Percentiles rank a stretch among this genome's conserved stretches.
phyloP scores from a whole-genome alignment of 2,113 vertebrate genomes.

The Poecile atricapillus region DNA sequence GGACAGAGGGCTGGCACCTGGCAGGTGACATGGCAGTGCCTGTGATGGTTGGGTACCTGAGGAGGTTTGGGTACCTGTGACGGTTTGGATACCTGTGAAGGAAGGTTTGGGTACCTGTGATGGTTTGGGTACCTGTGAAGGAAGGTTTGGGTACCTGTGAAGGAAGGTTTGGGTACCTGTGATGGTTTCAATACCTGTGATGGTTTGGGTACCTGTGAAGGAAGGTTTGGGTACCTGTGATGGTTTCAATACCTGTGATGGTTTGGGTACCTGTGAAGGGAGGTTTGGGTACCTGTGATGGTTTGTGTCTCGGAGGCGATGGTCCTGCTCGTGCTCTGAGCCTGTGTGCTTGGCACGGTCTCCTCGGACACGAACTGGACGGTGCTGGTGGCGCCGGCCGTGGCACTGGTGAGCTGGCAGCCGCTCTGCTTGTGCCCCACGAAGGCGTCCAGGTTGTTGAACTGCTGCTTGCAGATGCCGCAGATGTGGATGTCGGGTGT shows the following conservation, averaged over 20 bases:
- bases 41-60: not conserved
- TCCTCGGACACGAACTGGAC: slow-evolving; percentile 78
- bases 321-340: slow-evolving; percentile 59
- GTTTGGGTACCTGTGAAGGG: slow-evolving; percentile 21
- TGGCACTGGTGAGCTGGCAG: slow-evolving; percentile 77
- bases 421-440: slow-evolving; percentile 91
- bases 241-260: accelerated
- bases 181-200: too few relatives aligned
- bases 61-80: not conserved
- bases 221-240: too few relatives aligned
- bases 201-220: too few relatives aligned
- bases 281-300: too few relatives aligned
- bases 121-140: not conserved
- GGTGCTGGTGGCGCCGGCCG: slow-evolving; percentile 60
- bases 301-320: slow-evolving; percentile 79
- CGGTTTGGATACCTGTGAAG: too few relatives aligned
- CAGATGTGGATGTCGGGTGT: slow-evolving; percentile 97
- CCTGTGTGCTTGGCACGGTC: slow-evolving; percentile 54
- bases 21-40: not conserved
- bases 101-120: too few relatives aligned
- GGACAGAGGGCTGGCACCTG: not conserved
- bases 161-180: accelerated
- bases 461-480: slow-evolving; percentile 95
- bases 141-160: slow-evolving; percentile 61
- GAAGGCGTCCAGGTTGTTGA: slow-evolving; percentile 89